These are phyloP conservation scores for Actinia equina DNA, from an alignment of 64 coral and sea anemone genomes.

Conservation along the genomic window DNA sequence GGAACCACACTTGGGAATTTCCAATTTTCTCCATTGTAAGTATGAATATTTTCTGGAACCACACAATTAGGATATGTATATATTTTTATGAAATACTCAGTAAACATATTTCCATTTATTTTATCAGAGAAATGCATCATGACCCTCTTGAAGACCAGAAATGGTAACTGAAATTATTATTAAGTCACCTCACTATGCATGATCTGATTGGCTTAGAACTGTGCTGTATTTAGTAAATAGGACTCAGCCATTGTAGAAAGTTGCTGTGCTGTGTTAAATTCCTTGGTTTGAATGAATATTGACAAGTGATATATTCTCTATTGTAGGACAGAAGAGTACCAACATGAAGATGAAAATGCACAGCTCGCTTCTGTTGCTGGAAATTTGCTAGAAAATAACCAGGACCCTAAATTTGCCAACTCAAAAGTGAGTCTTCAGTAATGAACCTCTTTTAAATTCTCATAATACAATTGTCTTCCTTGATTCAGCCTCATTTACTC, in stretches of 20 bases:
- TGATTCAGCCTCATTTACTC: too few species aligned
- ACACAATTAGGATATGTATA: neutral
- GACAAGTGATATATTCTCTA: too few species aligned
- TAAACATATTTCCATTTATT: neutral
- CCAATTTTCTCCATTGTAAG: too few species aligned
- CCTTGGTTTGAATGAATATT: too few species aligned
- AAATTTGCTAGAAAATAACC: slow-evolving; percentile 68
- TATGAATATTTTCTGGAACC: too few species aligned
- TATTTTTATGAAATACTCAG: neutral
- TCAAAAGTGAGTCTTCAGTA: slow-evolving; percentile 59
- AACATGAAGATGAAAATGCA: slow-evolving; percentile 21
- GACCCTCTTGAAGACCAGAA: slow-evolving; percentile 47
- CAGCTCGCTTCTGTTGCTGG: slow-evolving; percentile 66
- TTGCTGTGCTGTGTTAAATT: too few species aligned
- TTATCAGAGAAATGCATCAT: slow-evolving; percentile 6
- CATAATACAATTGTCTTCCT: neutral
- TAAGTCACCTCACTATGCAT: neutral
- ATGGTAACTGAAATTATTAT: slow-evolving; percentile 31
- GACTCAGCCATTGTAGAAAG: too few species aligned
- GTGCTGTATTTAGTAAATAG: too few species aligned
- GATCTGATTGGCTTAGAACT: too few species aligned
- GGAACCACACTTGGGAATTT: too few species aligned
- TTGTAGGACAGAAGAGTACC: slow-evolving; percentile 63
- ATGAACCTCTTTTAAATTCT: neutral
- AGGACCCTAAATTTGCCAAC: slow-evolving; percentile 86